Evolutionary conservation across 2,888 invertebrate species (phyloP).

Genomic region (Parnassius orleans): DNA sequence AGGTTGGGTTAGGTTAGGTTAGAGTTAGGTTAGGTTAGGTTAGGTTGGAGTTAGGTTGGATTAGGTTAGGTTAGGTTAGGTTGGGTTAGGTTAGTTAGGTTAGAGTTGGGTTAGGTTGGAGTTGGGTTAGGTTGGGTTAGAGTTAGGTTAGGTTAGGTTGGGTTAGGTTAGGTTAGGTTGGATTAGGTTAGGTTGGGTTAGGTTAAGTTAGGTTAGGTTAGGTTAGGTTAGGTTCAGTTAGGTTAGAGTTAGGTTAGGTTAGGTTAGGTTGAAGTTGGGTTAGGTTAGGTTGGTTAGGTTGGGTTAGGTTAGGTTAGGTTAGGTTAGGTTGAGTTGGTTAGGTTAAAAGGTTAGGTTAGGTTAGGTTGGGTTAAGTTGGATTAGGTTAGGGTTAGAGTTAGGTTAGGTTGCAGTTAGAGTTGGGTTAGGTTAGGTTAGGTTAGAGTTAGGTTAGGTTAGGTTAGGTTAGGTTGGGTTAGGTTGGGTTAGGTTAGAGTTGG

Average conservation of each 20-base stretch:
- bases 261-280: conserved; percentile 14
- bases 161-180: conserved; percentile 8
- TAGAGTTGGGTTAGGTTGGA: no score
- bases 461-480: no score
- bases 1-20: no score
- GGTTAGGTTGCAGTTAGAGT: conserved; percentile 3
- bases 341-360: conserved; percentile 13
- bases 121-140: no score
- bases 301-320: conserved; percentile 6
- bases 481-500: no score
- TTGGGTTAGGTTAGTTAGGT: conserved; percentile 10
- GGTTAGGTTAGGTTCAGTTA: no score
- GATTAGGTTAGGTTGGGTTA: conserved; percentile 13
- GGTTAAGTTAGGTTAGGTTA: no score
- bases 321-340: conserved; percentile 4
- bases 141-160: no score
- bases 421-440: conserved; percentile 15
- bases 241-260: no score
- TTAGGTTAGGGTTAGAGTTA: conserved; percentile 3
- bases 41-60: no score
- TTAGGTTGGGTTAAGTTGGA: conserved; percentile 3
- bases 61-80: conserved; percentile 10
- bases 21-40: no score
- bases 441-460: no score
- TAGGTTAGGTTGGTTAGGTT: conserved; percentile 13